A percentile compares a stretch with the other conserved stretches of the same genome.
Evolutionary conservation across 2,113 vertebrate species (phyloP).

Genomic region (Gymnarchus niloticus): DNA sequence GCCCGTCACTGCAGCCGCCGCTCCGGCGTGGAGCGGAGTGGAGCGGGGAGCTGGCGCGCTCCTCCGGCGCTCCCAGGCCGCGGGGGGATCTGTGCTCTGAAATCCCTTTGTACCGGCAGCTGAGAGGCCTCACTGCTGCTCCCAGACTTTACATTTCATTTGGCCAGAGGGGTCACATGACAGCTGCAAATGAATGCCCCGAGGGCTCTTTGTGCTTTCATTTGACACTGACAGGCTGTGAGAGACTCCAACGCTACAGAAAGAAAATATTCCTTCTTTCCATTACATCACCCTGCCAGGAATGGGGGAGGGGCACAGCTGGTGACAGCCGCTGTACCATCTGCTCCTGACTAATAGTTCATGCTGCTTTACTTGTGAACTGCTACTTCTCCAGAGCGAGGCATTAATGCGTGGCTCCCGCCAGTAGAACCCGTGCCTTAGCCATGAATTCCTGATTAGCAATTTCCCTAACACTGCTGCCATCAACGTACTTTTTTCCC

Average conservation of each 20-base stretch:
- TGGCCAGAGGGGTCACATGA: conserved; percentile 66
- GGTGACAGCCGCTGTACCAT: conserved; percentile 83
- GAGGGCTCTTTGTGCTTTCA: conserved; percentile 61
- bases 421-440: conserved; percentile 24
- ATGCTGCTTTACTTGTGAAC: conserved; percentile 68
- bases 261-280: conserved; percentile 75
- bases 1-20: no score
- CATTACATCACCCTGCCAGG: conserved; percentile 77
- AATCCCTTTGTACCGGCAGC: conserved; percentile 63
- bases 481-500: background rate
- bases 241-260: conserved; percentile 63
- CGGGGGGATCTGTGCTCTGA: conserved; percentile 40
- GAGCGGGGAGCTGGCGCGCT: conserved; percentile 40
- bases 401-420: conserved; percentile 26
- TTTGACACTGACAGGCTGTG: conserved; percentile 68
- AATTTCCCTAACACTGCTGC: conserved; percentile 29
- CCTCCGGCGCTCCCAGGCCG: conserved; percentile 42
- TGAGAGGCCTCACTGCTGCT: conserved; percentile 55
- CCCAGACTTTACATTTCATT: conserved; percentile 57
- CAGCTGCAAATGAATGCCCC: conserved; percentile 67
- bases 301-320: conserved; percentile 74
- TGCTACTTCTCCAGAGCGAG: conserved; percentile 52
- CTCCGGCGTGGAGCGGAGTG: no score
- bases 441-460: conserved; percentile 34
- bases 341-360: conserved; percentile 76